Conservation (phyloP, 2,113 vertebrate species). For the Paramormyrops kingsleyae region DNA sequence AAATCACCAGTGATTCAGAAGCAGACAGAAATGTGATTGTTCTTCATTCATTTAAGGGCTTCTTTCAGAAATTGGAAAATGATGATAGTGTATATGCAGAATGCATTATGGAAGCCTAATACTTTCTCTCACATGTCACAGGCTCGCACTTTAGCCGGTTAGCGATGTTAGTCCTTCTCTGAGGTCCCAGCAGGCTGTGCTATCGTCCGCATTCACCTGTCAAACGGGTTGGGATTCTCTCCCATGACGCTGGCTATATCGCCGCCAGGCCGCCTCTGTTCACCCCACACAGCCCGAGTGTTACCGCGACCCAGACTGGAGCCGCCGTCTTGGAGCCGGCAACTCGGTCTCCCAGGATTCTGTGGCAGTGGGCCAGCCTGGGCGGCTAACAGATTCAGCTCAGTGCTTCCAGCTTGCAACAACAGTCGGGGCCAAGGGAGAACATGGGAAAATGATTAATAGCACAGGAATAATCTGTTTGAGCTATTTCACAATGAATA, state of each 20-base stretch:
- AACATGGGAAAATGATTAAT: constrained; percentile 20
- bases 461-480: not conserved
- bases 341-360: not conserved
- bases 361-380: constrained; percentile 5
- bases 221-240: not conserved
- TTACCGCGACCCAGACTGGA: not conserved
- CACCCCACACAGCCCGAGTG: not conserved
- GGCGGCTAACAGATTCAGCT: constrained; percentile 4
- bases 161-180: not conserved
- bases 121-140: not conserved
- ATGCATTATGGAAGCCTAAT: not conserved
- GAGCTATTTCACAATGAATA: constrained; percentile 2
- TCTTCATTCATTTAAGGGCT: not conserved
- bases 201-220: not conserved
- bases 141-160: not conserved
- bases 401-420: constrained; percentile 10
- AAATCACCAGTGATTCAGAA: not conserved
- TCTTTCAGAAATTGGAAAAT: not conserved
- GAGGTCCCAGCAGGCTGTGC: not conserved
- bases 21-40: not conserved
- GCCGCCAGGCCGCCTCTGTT: not conserved
- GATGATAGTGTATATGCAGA: not conserved
- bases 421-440: not conserved
- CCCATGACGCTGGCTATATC: not conserved
- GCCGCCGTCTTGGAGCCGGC: not conserved